A percentile compares a stretch with the other conserved stretches of the same genome.
Conservation (phyloP, 2,797 vertebrate genomes). For the Parauchenoglanis ngamensis region DNA sequence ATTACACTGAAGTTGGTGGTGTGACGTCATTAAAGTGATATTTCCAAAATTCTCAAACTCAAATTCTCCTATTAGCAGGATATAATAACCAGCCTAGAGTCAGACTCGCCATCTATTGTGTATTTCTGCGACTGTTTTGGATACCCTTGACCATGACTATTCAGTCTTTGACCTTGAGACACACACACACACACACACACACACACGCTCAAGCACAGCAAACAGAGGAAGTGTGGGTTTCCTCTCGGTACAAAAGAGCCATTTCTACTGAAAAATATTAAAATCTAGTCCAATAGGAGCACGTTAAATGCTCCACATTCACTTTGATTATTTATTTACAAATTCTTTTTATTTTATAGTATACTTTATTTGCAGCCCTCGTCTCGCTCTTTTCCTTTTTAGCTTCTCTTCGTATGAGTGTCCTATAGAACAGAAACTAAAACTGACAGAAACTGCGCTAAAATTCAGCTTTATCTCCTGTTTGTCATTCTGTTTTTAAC, state of each 20-base stretch:
- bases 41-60: not conserved
- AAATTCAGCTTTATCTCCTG: not conserved
- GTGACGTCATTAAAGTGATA: not conserved
- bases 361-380: not conserved
- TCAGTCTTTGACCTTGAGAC: conserved; percentile 81
- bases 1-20: not conserved
- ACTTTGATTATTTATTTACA: not conserved
- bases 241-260: not conserved
- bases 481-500: conserved; percentile 6
- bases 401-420: not conserved
- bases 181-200: conserved; percentile 65
- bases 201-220: conserved; percentile 59
- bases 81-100: not conserved
- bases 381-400: not conserved
- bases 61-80: conserved; percentile 5
- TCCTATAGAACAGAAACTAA: not conserved
- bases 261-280: not conserved
- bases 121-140: conserved; percentile 61
- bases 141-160: conserved; percentile 85
- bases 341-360: not conserved
- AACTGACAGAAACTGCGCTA: not conserved
- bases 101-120: conserved; percentile 47
- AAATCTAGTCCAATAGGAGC: not conserved
- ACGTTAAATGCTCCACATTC: not conserved
- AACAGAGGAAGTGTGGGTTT: conserved; percentile 53